Evolutionary conservation across 1,140 invertebrate genomes (phyloP).

Genomic region (Drosophila tristis): DNA sequence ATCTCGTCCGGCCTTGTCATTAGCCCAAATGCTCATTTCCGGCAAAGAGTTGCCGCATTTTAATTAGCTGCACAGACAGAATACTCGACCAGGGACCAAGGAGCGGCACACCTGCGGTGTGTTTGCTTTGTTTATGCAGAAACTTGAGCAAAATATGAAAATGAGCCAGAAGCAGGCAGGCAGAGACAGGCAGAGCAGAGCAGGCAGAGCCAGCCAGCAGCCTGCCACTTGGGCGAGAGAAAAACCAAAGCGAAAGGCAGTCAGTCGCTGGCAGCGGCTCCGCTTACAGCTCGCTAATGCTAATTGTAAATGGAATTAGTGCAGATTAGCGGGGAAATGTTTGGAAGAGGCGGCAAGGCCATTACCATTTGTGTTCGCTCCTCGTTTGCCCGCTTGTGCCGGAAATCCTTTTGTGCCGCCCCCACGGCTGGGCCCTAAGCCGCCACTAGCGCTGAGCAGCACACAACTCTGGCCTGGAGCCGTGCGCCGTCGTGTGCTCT

Average conservation of each 20-base stretch:
- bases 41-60: constrained; percentile 81
- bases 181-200: neutral
- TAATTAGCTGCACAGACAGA: constrained; percentile 67
- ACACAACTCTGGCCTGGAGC: neutral
- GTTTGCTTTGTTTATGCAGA: constrained; percentile 71
- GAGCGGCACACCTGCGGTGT: constrained; percentile 58
- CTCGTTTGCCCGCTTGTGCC: constrained; percentile 56
- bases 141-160: constrained; percentile 75
- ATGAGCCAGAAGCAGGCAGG: constrained; percentile 48
- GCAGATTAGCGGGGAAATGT: constrained; percentile 71
- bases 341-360: constrained; percentile 11
- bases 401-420: constrained; percentile 49
- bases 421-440: constrained; percentile 10
- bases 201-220: too few species aligned
- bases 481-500: constrained; percentile 1
- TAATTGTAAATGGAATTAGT: constrained; percentile 83
- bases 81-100: neutral
- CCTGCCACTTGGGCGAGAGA: too few species aligned
- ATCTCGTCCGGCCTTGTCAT: constrained; percentile 61
- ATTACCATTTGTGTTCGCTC: constrained; percentile 65
- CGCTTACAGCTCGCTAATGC: constrained; percentile 79
- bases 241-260: neutral
- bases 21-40: constrained; percentile 80
- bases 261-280: constrained; percentile 11
- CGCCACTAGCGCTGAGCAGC: constrained; percentile 2